A percentile compares a stretch with the other conserved stretches of the same genome.
Evolutionary conservation across 1,140 invertebrate genomes (phyloP).

Genomic region (Brachionus manjavacas): DNA sequence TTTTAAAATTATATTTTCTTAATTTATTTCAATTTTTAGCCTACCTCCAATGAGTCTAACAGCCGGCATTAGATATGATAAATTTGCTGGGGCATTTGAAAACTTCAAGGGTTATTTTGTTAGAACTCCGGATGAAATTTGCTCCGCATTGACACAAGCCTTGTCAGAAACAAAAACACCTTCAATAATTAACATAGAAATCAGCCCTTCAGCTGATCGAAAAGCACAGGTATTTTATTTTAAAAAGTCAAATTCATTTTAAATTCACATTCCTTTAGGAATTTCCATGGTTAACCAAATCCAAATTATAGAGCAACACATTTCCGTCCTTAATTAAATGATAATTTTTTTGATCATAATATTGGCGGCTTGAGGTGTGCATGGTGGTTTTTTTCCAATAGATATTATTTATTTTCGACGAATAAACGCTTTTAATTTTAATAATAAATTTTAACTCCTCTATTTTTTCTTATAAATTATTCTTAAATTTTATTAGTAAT

Average conservation of each 20-base stretch:
- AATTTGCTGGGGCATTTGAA: slow-evolving; percentile 19
- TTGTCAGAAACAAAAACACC: not conserved
- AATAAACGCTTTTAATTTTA: slow-evolving; percentile 16
- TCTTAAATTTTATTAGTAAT: not conserved
- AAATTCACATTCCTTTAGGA: not conserved
- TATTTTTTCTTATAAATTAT: not conserved
- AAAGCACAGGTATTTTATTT: slow-evolving; percentile 30
- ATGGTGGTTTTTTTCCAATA: not conserved
- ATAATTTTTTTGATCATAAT: not conserved
- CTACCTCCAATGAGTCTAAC: slow-evolving; percentile 29
- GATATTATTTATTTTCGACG: not conserved
- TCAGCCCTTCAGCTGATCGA: slow-evolving; percentile 17
- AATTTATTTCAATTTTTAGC: not conserved
- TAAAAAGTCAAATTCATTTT: not conserved
- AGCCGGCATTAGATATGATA: not conserved
- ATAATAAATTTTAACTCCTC: not conserved
- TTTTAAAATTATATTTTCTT: not conserved
- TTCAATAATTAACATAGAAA: slow-evolving; percentile 34
- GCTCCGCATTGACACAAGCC: not conserved
- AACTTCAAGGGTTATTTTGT: slow-evolving; percentile 26
- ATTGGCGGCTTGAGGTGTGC: not conserved
- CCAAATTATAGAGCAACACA: not conserved
- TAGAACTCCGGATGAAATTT: not conserved
- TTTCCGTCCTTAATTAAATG: not conserved
- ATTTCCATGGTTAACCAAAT: slow-evolving; percentile 43